Evolutionary conservation across 2,888 invertebrate genomes (phyloP).

Genomic region (Acronicta aceris): DNA sequence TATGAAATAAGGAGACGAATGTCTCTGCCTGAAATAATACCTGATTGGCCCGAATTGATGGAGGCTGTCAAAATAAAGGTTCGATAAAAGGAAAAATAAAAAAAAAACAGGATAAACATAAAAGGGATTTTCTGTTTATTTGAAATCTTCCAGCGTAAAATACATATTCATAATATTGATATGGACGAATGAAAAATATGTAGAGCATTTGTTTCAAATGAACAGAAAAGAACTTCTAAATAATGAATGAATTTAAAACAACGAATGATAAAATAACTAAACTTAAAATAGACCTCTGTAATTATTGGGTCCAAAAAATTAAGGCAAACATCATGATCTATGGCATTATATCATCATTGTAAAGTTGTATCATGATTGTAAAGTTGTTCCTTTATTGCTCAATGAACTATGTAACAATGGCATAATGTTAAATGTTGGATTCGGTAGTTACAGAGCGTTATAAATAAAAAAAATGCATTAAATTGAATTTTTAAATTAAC

Average conservation of each 20-base stretch:
- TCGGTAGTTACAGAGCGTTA: conserved; percentile 69
- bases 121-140: conserved; percentile 68
- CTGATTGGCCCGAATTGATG: conserved; percentile 94
- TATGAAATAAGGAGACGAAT: conserved; percentile 92
- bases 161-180: neutral
- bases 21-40: conserved; percentile 92
- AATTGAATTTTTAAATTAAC: conserved; percentile 83
- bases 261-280: conserved; percentile 77
- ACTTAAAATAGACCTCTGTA: conserved; percentile 71
- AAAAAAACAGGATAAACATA: conserved; percentile 71
- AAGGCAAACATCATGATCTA: neutral
- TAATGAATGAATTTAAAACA: conserved; percentile 76
- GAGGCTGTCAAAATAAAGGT: conserved; percentile 91
- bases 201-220: conserved; percentile 62
- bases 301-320: conserved; percentile 64
- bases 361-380: too few species aligned
- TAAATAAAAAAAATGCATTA: conserved; percentile 82
- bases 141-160: conserved; percentile 55
- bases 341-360: too few species aligned
- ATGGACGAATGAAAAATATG: neutral
- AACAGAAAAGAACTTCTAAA: conserved; percentile 76
- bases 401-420: neutral
- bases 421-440: conserved; percentile 44
- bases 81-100: conserved; percentile 87
- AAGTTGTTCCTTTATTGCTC: too few species aligned